Evolutionary conservation across 2,888 invertebrate genomes (phyloP).

Genomic region (Agrypnus murinus): DNA sequence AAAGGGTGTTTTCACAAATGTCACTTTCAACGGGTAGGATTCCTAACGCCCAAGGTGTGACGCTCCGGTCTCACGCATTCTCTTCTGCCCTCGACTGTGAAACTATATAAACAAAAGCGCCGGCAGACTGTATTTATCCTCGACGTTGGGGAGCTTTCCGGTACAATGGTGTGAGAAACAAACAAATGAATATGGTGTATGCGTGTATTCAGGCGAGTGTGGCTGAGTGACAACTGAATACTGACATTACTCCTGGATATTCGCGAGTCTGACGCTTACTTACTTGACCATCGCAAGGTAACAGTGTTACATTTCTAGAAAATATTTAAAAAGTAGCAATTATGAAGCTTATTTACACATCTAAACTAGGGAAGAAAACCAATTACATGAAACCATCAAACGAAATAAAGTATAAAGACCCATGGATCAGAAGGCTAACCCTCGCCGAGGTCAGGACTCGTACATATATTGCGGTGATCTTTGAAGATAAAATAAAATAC

Average conservation of each 20-base stretch:
- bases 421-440: too few relatives aligned
- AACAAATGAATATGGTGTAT: conserved; percentile 59
- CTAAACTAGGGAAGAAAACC: not conserved
- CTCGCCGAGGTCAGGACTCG: too few relatives aligned
- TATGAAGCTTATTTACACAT: too few relatives aligned
- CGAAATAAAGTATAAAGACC: too few relatives aligned
- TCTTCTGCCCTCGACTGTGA: conserved; percentile 57
- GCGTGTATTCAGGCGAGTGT: conserved; percentile 57
- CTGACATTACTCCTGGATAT: conserved; percentile 37
- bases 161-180: conserved; percentile 59
- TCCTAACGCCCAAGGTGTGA: conserved; percentile 60
- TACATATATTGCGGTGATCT: too few relatives aligned
- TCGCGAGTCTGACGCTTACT: conserved; percentile 5
- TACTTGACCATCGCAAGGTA: conserved; percentile 28
- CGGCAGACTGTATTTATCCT: conserved; percentile 46
- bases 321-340: not conserved
- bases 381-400: too few relatives aligned
- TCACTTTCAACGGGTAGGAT: conserved; percentile 54
- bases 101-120: conserved; percentile 55
- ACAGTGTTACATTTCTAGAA: conserved; percentile 21
- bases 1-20: conserved; percentile 56
- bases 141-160: conserved; percentile 55
- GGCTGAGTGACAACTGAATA: conserved; percentile 59
- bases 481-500: too few relatives aligned
- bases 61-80: conserved; percentile 54